These are phyloP conservation scores for Leptatherina wallacei DNA, from an alignment of 2,797 vertebrate genomes.

Conservation along the genomic window DNA sequence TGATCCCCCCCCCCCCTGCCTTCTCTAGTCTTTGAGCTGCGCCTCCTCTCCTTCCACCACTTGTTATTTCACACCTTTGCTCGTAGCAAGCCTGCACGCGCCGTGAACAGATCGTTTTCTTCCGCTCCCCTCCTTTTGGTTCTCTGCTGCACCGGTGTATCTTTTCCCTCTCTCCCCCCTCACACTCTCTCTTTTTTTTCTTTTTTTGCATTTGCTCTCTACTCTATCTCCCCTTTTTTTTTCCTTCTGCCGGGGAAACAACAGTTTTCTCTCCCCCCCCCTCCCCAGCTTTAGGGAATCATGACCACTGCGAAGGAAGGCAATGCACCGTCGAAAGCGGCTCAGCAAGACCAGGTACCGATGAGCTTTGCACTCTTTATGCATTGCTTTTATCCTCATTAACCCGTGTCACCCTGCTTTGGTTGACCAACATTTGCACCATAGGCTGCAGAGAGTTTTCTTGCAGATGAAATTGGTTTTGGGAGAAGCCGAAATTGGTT, in stretches of 20 bases:
- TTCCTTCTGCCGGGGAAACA: conserved; percentile 40
- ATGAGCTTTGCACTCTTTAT: conserved; percentile 8
- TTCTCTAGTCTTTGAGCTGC: conserved; percentile 32
- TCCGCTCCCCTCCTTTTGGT: neutral
- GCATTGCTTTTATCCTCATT: neutral
- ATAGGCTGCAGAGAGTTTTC: conserved; percentile 39
- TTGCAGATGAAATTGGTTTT: neutral
- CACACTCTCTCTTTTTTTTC: conserved; percentile 12
- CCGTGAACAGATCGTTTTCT: conserved; percentile 23
- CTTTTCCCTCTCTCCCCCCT: neutral
- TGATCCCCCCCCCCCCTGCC: conserved; percentile 3
- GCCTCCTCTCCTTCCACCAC: conserved; percentile 47
- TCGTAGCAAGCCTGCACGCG: conserved; percentile 31
- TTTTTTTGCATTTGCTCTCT: neutral
- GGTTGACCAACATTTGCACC: conserved; percentile 13
- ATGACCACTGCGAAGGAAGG: conserved; percentile 97
- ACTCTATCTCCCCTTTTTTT: neutral
- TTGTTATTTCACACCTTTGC: conserved; percentile 66
- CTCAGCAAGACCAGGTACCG: conserved; percentile 94
- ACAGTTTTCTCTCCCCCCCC: conserved; percentile 26
- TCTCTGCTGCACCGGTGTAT: conserved; percentile 30
- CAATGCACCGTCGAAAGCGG: conserved; percentile 87
- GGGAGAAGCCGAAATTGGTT: neutral
- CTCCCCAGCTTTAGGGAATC: conserved; percentile 71
- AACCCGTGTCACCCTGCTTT: conserved; percentile 24